Evolutionary conservation across 2,888 invertebrate genomes (phyloP), one percentile per base, ranked within the genome.

Genomic region (Oegoconia quadripuncta): DNA sequence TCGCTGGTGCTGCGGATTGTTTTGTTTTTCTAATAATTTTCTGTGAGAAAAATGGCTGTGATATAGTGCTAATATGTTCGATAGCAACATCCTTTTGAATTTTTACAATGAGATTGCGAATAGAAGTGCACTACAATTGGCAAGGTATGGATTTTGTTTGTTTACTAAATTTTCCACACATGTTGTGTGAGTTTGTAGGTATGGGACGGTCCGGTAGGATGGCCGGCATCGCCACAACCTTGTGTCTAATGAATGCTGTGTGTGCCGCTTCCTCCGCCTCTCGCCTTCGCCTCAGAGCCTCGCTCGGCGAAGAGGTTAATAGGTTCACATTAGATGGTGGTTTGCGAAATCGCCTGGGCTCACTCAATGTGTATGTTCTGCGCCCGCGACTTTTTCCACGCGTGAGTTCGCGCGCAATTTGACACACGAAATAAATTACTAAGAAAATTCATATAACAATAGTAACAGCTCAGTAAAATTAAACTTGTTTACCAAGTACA

Each of bases 271-370:
- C 80, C 76, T 79, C 83, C 83, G 82, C 78, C 81, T 78, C 77
- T 84, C 81, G 84, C 84, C 84, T 84, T 81, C 82, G 82, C 73
- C 74, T 74, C 66, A 63, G 81, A 79, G 80, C 73, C 80, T 81
- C 77, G 71, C 73, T 74, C 71, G 61, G 48, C 70, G 72, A 74
- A 84, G 86, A 87, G 87, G 87, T 87, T 87, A 87, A 87, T 87
- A 87, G 84, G 87, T 86, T 87, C 87, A 87, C 82, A 83, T 86
- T 83, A 87, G 84, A 86, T 78, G 86, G 68, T 78, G 74, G 79
- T 77, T 87, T 86, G 83, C 86, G 84, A 86, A 86, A 86, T 75
- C 72, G 60, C 61, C 73, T 62, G 67, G 69, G 69, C 74, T 65
- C 68, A 28, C 20, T 20, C 20, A 8, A 20, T 60, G 65, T 59